Evolutionary conservation across 35 echinoderm and acorn worm genomes (phyloP).

Genomic region (Chiridota heheva): DNA sequence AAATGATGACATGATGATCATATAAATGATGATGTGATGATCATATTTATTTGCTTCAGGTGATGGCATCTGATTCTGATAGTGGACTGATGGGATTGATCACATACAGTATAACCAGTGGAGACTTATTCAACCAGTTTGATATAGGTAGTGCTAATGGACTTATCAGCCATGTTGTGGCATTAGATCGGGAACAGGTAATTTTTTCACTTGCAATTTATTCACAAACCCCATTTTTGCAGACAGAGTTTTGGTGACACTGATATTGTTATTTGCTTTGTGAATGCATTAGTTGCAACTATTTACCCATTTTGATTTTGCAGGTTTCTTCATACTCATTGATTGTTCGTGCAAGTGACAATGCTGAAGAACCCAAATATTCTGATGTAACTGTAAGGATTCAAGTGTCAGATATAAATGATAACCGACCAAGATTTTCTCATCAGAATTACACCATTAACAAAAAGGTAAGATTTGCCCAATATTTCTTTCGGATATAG

Average conservation of each 20-base stretch:
- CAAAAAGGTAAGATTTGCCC: slow-evolving; percentile 52
- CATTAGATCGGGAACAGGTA: slow-evolving; percentile 90
- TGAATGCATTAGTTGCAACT: neutral
- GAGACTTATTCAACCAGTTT: slow-evolving; percentile 80
- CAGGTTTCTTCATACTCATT: slow-evolving; percentile 88
- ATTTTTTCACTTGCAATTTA: neutral
- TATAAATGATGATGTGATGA: too few relatives aligned
- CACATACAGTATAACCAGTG: slow-evolving; percentile 69
- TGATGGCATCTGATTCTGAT: slow-evolving; percentile 86
- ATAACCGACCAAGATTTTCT: slow-evolving; percentile 79
- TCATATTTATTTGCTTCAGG: slow-evolving; percentile 49
- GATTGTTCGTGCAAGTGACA: slow-evolving; percentile 81
- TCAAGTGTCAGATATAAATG: slow-evolving; percentile 78
- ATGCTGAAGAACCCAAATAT: slow-evolving; percentile 42
- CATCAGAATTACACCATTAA: slow-evolving; percentile 74
- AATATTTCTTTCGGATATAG: too few relatives aligned
- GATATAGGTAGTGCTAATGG: slow-evolving; percentile 63
- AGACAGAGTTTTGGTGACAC: neutral
- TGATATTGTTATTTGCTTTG: neutral
- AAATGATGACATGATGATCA: too few relatives aligned
- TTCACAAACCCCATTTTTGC: neutral
- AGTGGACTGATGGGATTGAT: slow-evolving; percentile 77
- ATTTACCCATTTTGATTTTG: neutral
- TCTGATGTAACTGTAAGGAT: slow-evolving; percentile 81
- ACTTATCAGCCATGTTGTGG: slow-evolving; percentile 74